Evolutionary conservation across 1,140 invertebrate genomes (phyloP), one percentile per base, ranked within the genome.

Genomic region (Drosophila parvula): DNA sequence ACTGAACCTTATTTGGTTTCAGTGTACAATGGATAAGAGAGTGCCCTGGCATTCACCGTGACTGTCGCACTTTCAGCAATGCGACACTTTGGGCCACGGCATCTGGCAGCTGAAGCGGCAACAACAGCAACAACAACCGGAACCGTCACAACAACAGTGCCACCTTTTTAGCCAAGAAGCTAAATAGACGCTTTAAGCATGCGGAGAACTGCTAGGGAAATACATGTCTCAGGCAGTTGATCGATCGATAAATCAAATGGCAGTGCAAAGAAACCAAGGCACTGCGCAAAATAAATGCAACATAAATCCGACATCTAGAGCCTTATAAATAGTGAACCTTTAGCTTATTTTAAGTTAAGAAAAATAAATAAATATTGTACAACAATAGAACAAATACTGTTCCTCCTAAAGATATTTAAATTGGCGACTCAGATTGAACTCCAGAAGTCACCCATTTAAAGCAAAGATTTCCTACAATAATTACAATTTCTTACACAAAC

Each of bases 61-160:
- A 48, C 48, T 70, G 68, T 65, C 68, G 63, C 71, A 92, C 61
- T 81, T 90, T 56, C 83, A 73, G 81, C 88, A 92, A 91, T 86
- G 83, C 70, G 91, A 83, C 71, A 83, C 76, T 83, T 79, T 92
- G 78, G 50, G 40, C 60, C 80, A 65, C 53, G 69, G 59, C 44
- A 67, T 78, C 69, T 78, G 78, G 74, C 74, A 77, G 60, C 73
- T 41, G 45, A 57, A 75, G 48, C 40, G 55, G 28, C n/a, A 36
- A n/a, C 57, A 44, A 11, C 41, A 36, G 10, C 12, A 28, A 10
- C 38, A 43, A 14, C 36, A n/a, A 27, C 32, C 44, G 60, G 47
- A 40, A 50, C 32, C 30, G 48, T 27, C 47, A 53, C 78, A 51
- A 59, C 58, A 58, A 55, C 45, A 40, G 38, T 12, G 47, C 40